A percentile compares a stretch with the other conserved stretches of the same genome.
Conservation (phyloP, 2,888 invertebrate genomes). For the Calameuta pallipes region DNA sequence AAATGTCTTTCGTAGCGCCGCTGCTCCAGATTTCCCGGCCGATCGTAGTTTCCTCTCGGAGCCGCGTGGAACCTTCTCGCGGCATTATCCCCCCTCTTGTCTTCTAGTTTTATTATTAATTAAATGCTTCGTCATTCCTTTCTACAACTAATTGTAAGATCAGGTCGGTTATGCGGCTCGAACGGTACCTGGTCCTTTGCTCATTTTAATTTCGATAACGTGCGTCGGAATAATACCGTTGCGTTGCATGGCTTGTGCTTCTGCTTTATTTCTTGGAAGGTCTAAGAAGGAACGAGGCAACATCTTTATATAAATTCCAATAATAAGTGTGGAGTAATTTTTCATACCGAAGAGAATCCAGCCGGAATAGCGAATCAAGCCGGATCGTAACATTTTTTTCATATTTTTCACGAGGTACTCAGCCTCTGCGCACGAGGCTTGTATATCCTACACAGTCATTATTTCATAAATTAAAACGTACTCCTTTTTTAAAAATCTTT, state of each 20-base stretch:
- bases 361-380: constrained; percentile 54
- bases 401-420: constrained; percentile 55
- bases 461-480: background rate
- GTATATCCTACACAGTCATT: constrained; percentile 10
- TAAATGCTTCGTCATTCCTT: background rate
- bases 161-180: background rate
- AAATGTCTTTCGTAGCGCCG: constrained; percentile 51
- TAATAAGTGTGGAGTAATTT: constrained; percentile 3
- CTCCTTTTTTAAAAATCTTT: background rate
- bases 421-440: constrained; percentile 25
- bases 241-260: constrained; percentile 66
- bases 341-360: constrained; percentile 63
- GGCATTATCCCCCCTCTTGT: background rate
- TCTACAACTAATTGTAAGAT: too few species aligned
- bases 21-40: constrained; percentile 3
- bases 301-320: background rate
- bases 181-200: constrained; percentile 17
- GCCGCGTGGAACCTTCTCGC: constrained; percentile 2
- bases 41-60: background rate
- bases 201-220: constrained; percentile 66
- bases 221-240: constrained; percentile 69
- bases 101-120: constrained; percentile 2
- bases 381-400: constrained; percentile 52
- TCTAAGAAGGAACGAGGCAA: constrained; percentile 44
- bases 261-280: constrained; percentile 65